These are phyloP conservation scores for Crotalus tigris DNA, from an alignment of 2,113 vertebrate species.

Conservation along the genomic window DNA sequence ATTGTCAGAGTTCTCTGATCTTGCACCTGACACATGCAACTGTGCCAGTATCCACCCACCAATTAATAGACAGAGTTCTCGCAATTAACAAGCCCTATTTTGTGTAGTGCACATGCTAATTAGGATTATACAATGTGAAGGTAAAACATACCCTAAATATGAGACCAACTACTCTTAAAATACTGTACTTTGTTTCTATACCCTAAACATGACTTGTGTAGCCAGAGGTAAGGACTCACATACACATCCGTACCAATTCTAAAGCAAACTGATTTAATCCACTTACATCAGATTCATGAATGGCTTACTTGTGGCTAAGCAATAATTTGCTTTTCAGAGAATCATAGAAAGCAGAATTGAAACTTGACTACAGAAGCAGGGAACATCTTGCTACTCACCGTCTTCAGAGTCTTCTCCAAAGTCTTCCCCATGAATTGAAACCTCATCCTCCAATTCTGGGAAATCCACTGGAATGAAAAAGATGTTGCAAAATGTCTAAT, in stretches of 20 bases:
- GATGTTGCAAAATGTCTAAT: conserved; percentile 13
- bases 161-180: neutral
- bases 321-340: neutral
- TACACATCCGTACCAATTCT: neutral
- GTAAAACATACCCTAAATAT: neutral
- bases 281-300: neutral
- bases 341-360: neutral
- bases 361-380: neutral
- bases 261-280: neutral
- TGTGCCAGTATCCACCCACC: neutral
- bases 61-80: neutral
- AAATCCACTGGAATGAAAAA: conserved; percentile 71
- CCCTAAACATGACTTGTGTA: neutral
- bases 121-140: neutral
- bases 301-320: neutral
- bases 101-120: neutral
- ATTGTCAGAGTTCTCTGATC: neutral
- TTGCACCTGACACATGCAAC: neutral
- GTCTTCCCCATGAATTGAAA: conserved; percentile 63
- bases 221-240: neutral
- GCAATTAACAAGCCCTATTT: neutral
- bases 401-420: conserved; percentile 65
- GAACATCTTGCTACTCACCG: conserved; percentile 60
- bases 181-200: neutral
- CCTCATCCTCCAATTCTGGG: conserved; percentile 59